Base-by-base conservation (phyloP, 2,113 vertebrate genomes). In the Proteles cristata region DNA sequence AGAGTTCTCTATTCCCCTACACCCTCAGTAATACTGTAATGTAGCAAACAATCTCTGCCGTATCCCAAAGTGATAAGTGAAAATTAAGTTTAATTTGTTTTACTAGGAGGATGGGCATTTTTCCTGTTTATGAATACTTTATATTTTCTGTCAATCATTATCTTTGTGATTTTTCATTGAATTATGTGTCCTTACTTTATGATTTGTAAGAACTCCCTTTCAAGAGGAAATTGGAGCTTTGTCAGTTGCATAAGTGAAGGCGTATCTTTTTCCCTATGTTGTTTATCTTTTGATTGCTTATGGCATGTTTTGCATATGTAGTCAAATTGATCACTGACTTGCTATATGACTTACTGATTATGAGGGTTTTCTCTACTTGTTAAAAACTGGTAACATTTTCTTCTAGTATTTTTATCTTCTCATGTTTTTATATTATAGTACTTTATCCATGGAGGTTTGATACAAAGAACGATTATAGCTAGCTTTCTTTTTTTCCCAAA, bases 21-120 rank as follows among this genome's bases (percentile, higher is more conserved):
- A 90, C 2, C 11, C 66, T 92, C 69, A 7, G 23, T 58, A 50
- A 65, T 35, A 86, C 11, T 69, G 15, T 45, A 31, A 94, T 88
- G 35, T 39, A 90, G 43, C 31, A 94, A 68, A 91, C 84, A 25
- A 55, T 76, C 11, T 69, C 23, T 87, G 15, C 4, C 25, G 55
- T 48, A 73, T 79, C 55, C 28, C 15, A 45, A 50, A n/a, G 15
- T 14, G 19, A 55, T 45, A 83, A 25, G 33, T 66, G 6, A 83
- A 90, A 95, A 80, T 79, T 50, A 65, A 83, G 25, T 71, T 88
- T 85, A 88, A 90, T 66, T 93, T 85, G 28, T 82, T 93, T 65
- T 61, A 86, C n/a, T 73, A 83, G 65, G 10, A 92, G 50, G 71
- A 6, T 53, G 12, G 82, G 6, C 6, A 82, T 45, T 61, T 77